These are phyloP conservation scores for Eubucco bourcierii DNA, from an alignment of 2,113 vertebrate genomes.

Conservation along the genomic window DNA sequence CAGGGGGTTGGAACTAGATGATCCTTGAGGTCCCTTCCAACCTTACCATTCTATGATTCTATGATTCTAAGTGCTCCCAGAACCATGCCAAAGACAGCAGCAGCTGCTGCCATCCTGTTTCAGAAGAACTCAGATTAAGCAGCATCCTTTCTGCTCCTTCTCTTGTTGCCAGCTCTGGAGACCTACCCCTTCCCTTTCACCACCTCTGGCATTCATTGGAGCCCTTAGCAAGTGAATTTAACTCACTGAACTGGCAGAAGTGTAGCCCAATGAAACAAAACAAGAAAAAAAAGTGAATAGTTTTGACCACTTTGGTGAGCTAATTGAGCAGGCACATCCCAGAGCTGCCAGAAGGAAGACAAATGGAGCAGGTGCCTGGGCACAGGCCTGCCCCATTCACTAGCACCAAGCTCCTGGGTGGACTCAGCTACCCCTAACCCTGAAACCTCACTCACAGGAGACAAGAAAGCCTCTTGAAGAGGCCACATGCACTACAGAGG, in stretches of 20 bases:
- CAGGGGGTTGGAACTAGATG: neutral
- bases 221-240: constrained; percentile 38
- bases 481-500: neutral
- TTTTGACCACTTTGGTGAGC: constrained; percentile 60
- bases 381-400: constrained; percentile 19
- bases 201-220: constrained; percentile 29
- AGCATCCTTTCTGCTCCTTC: neutral
- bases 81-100: neutral
- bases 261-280: constrained; percentile 34
- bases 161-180: constrained; percentile 13
- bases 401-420: neutral
- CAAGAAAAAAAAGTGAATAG: constrained; percentile 58
- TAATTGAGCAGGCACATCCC: constrained; percentile 45
- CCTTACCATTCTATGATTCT: too few relatives aligned
- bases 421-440: neutral
- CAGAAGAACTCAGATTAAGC: neutral
- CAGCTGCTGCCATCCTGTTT: neutral
- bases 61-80: neutral
- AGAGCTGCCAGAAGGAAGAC: constrained; percentile 51
- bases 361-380: constrained; percentile 36
- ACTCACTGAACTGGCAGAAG: constrained; percentile 43
- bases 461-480: neutral
- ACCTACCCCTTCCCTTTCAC: constrained; percentile 42
- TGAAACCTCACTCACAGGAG: neutral
- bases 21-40: too few relatives aligned